Percentiles rank a stretch among this genome's conserved stretches.
These are phyloP conservation scores for Halictus ligatus DNA, from an alignment of 2,888 invertebrate species.

Conservation along the genomic window DNA sequence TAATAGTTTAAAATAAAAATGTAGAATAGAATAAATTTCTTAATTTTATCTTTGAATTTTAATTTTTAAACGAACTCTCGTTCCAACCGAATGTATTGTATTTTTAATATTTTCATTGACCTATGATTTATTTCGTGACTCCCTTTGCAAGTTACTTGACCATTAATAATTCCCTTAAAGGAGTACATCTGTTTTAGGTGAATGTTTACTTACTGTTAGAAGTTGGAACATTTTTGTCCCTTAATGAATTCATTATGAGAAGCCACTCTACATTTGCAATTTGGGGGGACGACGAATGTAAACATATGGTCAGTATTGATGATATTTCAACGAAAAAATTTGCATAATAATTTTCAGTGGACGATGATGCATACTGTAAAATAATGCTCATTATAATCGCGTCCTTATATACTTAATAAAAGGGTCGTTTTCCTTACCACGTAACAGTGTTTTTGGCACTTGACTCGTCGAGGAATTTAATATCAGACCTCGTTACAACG, in stretches of 20 bases:
- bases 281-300: neutral
- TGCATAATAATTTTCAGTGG: neutral
- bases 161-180: neutral
- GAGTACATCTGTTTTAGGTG: neutral
- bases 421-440: neutral
- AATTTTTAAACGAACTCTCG: too few species aligned
- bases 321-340: neutral
- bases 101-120: too few species aligned
- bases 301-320: neutral
- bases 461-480: slow-evolving; percentile 30
- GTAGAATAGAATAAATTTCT: too few species aligned
- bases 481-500: slow-evolving; percentile 31
- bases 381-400: neutral
- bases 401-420: neutral
- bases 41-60: too few species aligned
- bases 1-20: too few species aligned
- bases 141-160: too few species aligned
- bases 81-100: too few species aligned
- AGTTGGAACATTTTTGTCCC: neutral
- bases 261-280: neutral
- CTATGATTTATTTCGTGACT: too few species aligned
- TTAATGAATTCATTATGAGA: neutral
- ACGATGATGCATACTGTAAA: neutral
- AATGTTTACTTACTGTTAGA: neutral
- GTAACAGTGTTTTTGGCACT: slow-evolving; percentile 31